phyloP scores from a whole-genome alignment of 2,797 vertebrate species.

The Pygocentrus nattereri region DNA sequence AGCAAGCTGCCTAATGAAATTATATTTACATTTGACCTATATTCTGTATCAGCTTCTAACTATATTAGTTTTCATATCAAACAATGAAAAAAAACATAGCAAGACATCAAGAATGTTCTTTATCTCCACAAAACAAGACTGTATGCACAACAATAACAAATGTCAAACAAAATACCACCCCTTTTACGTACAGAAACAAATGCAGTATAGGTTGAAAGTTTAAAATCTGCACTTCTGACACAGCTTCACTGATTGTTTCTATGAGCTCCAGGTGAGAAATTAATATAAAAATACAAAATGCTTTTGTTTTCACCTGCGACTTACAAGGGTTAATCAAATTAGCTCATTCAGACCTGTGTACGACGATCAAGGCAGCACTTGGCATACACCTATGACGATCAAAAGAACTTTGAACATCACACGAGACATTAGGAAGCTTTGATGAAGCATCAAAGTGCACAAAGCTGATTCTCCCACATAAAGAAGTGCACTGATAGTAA shows the following conservation, averaged over 20 bases:
- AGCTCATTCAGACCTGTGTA: constrained; percentile 9
- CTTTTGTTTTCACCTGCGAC: not conserved
- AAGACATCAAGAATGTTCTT: not conserved
- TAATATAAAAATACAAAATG: not conserved
- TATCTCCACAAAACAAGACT: not conserved
- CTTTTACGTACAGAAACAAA: not conserved
- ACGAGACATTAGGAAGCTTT: constrained; percentile 33
- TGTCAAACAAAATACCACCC: not conserved
- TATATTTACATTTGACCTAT: not conserved
- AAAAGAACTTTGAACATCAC: constrained; percentile 59
- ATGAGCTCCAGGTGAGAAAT: not conserved
- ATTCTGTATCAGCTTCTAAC: not conserved
- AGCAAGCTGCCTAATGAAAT: not conserved
- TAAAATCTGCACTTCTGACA: not conserved
- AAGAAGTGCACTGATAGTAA: not conserved
- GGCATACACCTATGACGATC: constrained; percentile 32
- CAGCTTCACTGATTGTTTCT: not conserved
- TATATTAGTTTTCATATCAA: not conserved
- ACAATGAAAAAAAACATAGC: not conserved
- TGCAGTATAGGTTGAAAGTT: not conserved
- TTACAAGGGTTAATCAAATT: constrained; percentile 43
- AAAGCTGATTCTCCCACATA: constrained; percentile 14
- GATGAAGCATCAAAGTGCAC: constrained; percentile 24
- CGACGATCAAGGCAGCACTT: constrained; percentile 43
- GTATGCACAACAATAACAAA: not conserved